Evolutionary conservation across 1,140 invertebrate species (phyloP).

Genomic region (Brachionus paranguensis): DNA sequence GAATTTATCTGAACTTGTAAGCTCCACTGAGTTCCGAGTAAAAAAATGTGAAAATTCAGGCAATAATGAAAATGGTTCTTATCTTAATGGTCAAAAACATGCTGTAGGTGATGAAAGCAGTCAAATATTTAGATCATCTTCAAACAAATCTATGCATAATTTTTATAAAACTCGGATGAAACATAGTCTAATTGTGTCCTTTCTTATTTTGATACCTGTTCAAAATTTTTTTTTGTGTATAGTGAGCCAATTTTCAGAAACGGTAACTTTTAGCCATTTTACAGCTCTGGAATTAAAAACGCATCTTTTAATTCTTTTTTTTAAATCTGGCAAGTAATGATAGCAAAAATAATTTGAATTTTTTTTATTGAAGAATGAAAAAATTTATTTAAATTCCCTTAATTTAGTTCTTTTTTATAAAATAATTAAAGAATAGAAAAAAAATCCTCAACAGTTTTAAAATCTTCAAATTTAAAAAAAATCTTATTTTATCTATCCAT

Average conservation of each 20-base stretch:
- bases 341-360: too few species aligned
- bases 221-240: constrained; percentile 22
- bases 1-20: neutral
- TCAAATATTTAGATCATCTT: constrained; percentile 1
- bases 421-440: too few species aligned
- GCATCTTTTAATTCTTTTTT: neutral
- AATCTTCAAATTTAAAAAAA: too few species aligned
- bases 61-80: neutral
- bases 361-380: too few species aligned
- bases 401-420: too few species aligned
- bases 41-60: neutral
- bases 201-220: constrained; percentile 17
- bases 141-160: constrained; percentile 2
- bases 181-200: constrained; percentile 16
- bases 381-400: too few species aligned
- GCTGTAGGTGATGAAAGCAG: neutral
- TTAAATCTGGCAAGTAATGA: too few species aligned
- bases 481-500: too few species aligned
- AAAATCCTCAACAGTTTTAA: too few species aligned
- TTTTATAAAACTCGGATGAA: constrained; percentile 16
- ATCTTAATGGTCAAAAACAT: neutral
- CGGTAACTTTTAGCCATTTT: neutral
- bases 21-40: neutral
- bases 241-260: constrained; percentile 7
- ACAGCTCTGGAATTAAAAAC: neutral